These are phyloP conservation scores for Lepus europaeus DNA, from an alignment of 2,113 vertebrate genomes.

Conservation along the genomic window DNA sequence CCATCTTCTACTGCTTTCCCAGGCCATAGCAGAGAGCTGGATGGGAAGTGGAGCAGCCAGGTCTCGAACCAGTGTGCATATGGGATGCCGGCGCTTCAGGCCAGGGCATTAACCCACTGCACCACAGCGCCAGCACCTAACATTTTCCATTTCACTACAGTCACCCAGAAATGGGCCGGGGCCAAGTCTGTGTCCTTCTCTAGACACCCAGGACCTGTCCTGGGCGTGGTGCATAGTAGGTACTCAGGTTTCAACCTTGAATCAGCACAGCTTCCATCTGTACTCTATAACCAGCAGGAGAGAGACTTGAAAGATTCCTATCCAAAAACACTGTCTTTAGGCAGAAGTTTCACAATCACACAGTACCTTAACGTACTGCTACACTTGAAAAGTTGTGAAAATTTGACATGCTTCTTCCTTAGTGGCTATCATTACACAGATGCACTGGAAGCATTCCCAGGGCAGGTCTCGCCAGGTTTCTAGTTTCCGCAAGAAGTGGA, in stretches of 20 bases:
- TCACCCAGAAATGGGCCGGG: background rate
- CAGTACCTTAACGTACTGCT: background rate
- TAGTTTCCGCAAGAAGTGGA: background rate
- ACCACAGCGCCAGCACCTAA: too few relatives aligned
- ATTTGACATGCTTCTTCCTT: background rate
- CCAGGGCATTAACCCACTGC: too few relatives aligned
- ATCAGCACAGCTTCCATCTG: background rate
- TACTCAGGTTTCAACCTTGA: background rate
- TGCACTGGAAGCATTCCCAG: background rate
- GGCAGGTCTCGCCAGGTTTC: background rate
- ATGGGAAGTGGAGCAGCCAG: too few relatives aligned
- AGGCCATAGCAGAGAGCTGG: too few relatives aligned
- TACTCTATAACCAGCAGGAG: background rate
- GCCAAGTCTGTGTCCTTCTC: background rate
- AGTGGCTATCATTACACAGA: rapidly evolving
- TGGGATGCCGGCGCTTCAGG: too few relatives aligned
- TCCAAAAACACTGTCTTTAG: background rate
- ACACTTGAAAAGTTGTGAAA: background rate
- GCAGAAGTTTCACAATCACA: background rate
- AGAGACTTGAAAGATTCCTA: conserved; percentile 16
- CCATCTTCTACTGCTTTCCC: too few relatives aligned
- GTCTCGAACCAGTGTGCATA: too few relatives aligned
- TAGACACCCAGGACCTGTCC: background rate
- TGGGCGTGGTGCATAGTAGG: background rate
- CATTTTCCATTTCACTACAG: background rate